These are phyloP conservation scores for Cerceris ruficornis DNA, from an alignment of 2,888 invertebrate species.

Conservation along the genomic window DNA sequence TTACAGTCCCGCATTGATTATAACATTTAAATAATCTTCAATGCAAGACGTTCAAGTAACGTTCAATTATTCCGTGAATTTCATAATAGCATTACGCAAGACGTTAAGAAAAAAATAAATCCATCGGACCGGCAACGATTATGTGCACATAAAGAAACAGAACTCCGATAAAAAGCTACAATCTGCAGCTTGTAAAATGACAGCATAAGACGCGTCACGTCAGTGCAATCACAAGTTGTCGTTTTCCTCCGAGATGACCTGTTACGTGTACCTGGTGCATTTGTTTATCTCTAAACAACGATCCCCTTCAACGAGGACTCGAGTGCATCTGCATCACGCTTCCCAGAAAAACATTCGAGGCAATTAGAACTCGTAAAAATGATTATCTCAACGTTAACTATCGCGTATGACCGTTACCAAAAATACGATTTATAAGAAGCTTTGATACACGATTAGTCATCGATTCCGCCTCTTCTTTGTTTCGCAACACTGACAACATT, in stretches of 20 bases:
- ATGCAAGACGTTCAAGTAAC: background rate
- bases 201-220: background rate
- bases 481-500: background rate
- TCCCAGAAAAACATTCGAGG: background rate
- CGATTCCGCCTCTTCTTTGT: constrained; percentile 5
- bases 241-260: background rate
- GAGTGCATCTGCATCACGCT: background rate
- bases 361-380: background rate
- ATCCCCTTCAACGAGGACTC: background rate
- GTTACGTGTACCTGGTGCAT: background rate
- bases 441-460: too few species aligned
- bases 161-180: too few species aligned
- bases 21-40: background rate
- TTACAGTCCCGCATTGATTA: background rate
- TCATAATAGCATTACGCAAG: background rate
- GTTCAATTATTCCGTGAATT: background rate
- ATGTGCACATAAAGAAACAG: too few species aligned
- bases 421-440: too few species aligned
- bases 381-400: too few species aligned
- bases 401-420: too few species aligned
- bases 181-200: background rate
- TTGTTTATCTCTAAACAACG: background rate
- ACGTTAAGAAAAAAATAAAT: background rate
- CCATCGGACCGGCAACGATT: too few species aligned
- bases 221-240: background rate